phyloP scores from a whole-genome alignment of 2,888 invertebrate species.

The Schrankia costaestrigalis region DNA sequence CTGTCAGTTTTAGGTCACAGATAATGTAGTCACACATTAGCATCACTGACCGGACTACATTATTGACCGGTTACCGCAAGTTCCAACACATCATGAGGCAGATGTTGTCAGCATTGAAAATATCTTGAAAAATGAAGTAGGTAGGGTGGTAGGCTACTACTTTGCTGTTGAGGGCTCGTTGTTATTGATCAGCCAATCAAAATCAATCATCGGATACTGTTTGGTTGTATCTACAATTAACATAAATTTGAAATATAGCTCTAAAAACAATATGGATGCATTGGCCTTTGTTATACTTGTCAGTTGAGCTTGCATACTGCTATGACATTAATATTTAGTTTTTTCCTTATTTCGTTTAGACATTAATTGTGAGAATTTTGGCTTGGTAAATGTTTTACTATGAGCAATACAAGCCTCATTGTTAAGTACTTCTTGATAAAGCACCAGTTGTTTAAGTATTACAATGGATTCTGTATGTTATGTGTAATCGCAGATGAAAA shows the following conservation, averaged over 20 bases:
- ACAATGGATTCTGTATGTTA: too few relatives aligned
- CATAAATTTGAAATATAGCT: conserved; percentile 66
- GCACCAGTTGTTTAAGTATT: too few relatives aligned
- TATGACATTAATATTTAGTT: conserved; percentile 19
- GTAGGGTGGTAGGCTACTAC: conserved; percentile 63
- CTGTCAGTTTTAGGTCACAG: too few relatives aligned
- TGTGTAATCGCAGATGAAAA: conserved; percentile 12
- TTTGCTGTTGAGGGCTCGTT: conserved; percentile 65
- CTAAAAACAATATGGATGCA: conserved; percentile 30
- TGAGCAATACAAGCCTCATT: too few relatives aligned
- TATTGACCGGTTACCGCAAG: conserved; percentile 52
- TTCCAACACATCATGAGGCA: conserved; percentile 48
- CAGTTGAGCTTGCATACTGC: conserved; percentile 22
- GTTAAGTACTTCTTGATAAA: too few relatives aligned
- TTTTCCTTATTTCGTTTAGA: conserved; percentile 6
- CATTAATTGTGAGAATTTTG: too few relatives aligned
- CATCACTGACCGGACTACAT: conserved; percentile 37
- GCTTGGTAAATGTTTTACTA: too few relatives aligned
- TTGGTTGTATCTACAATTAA: conserved; percentile 80
- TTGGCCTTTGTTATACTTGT: conserved; percentile 21
- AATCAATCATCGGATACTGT: conserved; percentile 80
- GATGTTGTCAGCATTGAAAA: conserved; percentile 46
- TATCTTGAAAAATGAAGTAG: conserved; percentile 58
- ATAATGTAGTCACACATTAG: too few relatives aligned
- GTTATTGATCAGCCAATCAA: conserved; percentile 79